Evolutionary conservation across 2,888 invertebrate genomes (phyloP), one percentile per base, ranked within the genome.

Genomic region (Rhingia rostrata): DNA sequence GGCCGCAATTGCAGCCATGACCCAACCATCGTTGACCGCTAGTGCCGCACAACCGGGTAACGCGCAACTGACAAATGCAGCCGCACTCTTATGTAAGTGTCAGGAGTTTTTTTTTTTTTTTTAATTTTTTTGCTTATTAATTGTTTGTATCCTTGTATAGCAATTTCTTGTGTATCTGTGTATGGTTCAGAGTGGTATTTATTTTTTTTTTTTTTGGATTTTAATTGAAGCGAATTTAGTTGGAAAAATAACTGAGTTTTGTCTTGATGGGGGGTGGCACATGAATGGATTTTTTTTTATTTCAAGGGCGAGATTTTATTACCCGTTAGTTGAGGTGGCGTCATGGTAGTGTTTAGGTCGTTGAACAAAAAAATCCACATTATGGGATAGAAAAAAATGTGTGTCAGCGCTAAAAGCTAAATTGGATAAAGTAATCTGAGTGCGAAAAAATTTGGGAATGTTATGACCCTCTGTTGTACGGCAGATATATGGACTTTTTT

Each of bases 1-100:
- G 90, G 97, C 97, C 87, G 97, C 97, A 63, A 93, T 98, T 87
- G 97, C 97, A 72, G 91, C 92, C 90, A 91, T 93, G 90, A 89
- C 91, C 87, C 93, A 91, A 91, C 93, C 87, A 88, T 92, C 79
- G 92, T 93, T 88, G 88, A 88, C 90, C 70, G 90, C 89, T 83
- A 88, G 90, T 58, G 89, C 90, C 87, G 87, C 88, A 72, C 90
- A 90, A 78, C 90, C 90, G 30, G 90, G 89, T 80, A 90, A 87
- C 78, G 91, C 91, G 45, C 91, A 91, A 79, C 88, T 91, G 86
- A 89, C 91, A 66, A 91, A 91, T 81, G 91, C 91, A 61, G 91
- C 91, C 41, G 91, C 91, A 49, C 88, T 91, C 86, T 88, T 91
- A 87, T 91, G 91, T 91, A 89, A 91, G 91, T 90, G 14, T 33